These are phyloP conservation scores for Drosophila kanekoi DNA, from an alignment of 2,888 invertebrate species.

Conservation along the genomic window DNA sequence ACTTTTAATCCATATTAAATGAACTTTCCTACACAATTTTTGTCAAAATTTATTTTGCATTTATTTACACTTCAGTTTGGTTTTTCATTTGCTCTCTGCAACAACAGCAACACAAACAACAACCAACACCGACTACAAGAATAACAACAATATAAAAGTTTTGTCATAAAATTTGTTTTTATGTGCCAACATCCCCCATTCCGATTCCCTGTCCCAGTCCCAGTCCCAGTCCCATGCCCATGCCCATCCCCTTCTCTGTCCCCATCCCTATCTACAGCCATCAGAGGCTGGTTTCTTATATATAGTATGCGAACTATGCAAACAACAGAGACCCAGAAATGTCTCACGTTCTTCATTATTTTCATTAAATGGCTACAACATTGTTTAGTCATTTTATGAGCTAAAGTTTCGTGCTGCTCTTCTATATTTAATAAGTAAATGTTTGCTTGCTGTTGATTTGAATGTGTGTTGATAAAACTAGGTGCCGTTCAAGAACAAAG, in stretches of 20 bases:
- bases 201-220: slow-evolving; percentile 1
- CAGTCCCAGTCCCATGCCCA: not conserved
- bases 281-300: slow-evolving; percentile 37
- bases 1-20: slow-evolving; percentile 78
- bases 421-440: slow-evolving; percentile 37
- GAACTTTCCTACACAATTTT: slow-evolving; percentile 71
- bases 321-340: slow-evolving; percentile 45
- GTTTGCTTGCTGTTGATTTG: slow-evolving; percentile 24
- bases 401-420: slow-evolving; percentile 37
- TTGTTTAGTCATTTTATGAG: slow-evolving; percentile 64
- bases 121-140: slow-evolving; percentile 15
- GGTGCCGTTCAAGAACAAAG: not conserved
- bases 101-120: slow-evolving; percentile 29
- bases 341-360: slow-evolving; percentile 70
- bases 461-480: not conserved
- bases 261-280: not conserved
- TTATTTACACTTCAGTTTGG: slow-evolving; percentile 70
- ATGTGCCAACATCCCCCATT: slow-evolving; percentile 39
- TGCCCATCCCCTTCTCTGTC: too few relatives aligned
- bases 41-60: slow-evolving; percentile 69
- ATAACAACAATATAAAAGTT: slow-evolving; percentile 61
- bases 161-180: slow-evolving; percentile 72
- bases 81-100: slow-evolving; percentile 41
- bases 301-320: slow-evolving; percentile 37
- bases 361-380: slow-evolving; percentile 63